Base-by-base conservation (phyloP, 2,888 invertebrate genomes). In the Mimachlamys varia region DNA sequence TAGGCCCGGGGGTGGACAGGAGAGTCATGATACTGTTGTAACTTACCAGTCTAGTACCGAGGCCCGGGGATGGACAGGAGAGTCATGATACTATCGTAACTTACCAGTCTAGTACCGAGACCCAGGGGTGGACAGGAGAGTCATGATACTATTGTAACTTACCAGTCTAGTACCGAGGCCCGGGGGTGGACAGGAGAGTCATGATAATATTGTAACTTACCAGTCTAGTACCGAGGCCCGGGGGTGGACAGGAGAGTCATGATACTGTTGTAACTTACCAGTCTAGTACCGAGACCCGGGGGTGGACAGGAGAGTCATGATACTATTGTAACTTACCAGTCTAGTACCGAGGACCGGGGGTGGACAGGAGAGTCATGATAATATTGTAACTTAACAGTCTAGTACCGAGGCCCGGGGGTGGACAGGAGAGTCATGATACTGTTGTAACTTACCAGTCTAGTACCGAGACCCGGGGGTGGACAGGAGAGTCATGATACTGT, bases 401-500 rank as follows among this genome's bases (percentile, higher is more conserved):
- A 93, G 91, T 17, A 93, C 87, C 22, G 90, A 90, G 27, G 94
- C 90, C 55, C 92, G 87, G 12, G 96, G 19, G 95, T 95, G 0
- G 97, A 95, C 92, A 99, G 96, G 37, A 99, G 97, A 38, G 98
- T 98, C 98, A 99, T 98, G 94, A 99, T 99, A 93, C 98, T 98
- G 96, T 99, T 98, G 58, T 49, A 15, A 88, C 92, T 90, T 91
- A 94, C 94, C 92, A 92, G 58, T 93, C 92, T 2, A 93, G 91
- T 17, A 93, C 87, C 22, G 90, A 90, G 27, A 93, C 90, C 55
- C 92, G 87, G 12, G 96, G 19, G 95, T 95, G 0, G 97, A 95
- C 92, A 99, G 96, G 37, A 99, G 97, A 38, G 98, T 98, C 98
- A 99, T 98, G 94, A 99, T 99, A 93, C 98, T 98, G 96, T 99